Conservation (phyloP, 2,113 vertebrate species). For the Dicerorhinus sumatrensis region DNA sequence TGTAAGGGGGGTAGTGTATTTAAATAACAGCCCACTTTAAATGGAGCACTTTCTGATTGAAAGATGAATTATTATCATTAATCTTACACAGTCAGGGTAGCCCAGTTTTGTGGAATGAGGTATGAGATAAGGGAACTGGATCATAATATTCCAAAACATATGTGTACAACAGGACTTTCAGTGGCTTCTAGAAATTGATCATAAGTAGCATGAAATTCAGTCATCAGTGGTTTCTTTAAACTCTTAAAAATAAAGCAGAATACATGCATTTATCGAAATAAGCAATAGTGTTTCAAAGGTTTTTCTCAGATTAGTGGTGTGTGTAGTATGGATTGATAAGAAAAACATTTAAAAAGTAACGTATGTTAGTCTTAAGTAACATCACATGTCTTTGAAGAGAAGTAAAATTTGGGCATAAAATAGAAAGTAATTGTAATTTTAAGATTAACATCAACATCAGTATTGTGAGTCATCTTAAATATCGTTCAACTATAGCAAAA, state of each 20-base stretch:
- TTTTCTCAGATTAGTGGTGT: conserved; percentile 53
- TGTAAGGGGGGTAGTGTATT: not conserved
- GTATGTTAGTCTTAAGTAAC: conserved; percentile 43
- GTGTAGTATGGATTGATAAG: not conserved
- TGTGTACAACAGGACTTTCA: conserved; percentile 22
- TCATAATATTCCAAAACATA: conserved; percentile 26
- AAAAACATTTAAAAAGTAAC: not conserved
- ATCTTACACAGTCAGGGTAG: conserved; percentile 4
- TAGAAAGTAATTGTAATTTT: conserved; percentile 59
- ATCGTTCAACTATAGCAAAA: conserved; percentile 53
- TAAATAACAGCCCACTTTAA: conserved; percentile 42
- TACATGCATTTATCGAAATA: conserved; percentile 44
- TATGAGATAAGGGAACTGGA: conserved; percentile 1
- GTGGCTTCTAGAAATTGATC: conserved; percentile 27
- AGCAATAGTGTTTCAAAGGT: conserved; percentile 4
- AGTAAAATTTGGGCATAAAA: conserved; percentile 58
- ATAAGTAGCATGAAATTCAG: conserved; percentile 26
- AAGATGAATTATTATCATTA: conserved; percentile 36
- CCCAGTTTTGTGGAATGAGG: conserved; percentile 41
- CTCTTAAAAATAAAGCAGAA: conserved; percentile 9
- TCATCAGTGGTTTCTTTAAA: conserved; percentile 34
- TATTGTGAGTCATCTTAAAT: conserved; percentile 35
- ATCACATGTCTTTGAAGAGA: not conserved
- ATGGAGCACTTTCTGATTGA: conserved; percentile 13
- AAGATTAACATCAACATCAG: conserved; percentile 54